A percentile compares a stretch with the other conserved stretches of the same genome.
Evolutionary conservation across 2,797 vertebrate genomes (phyloP).

Genomic region (Acropternis orthonyx): DNA sequence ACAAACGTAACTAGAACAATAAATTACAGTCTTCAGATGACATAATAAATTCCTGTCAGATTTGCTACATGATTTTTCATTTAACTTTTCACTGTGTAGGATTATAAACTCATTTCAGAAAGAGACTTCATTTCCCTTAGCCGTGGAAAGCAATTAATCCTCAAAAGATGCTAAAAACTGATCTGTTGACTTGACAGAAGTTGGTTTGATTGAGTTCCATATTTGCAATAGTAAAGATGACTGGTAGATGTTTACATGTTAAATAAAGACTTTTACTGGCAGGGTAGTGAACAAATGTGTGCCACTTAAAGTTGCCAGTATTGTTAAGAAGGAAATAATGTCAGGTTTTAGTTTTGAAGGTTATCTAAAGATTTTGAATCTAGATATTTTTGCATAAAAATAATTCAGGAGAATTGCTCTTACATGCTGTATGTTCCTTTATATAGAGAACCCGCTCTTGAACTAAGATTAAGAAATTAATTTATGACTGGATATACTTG

Average conservation of each 20-base stretch:
- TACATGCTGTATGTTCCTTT: neutral
- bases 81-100: neutral
- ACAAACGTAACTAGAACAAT: neutral
- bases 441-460: neutral
- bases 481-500: neutral
- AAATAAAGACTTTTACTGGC: neutral
- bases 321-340: neutral
- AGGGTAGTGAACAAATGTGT: neutral
- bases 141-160: slow-evolving; percentile 12
- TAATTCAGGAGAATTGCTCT: neutral
- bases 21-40: neutral
- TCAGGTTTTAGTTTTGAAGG: neutral
- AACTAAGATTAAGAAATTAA: neutral
- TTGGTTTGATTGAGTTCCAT: neutral
- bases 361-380: neutral
- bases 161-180: slow-evolving; percentile 18
- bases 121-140: neutral
- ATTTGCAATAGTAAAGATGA: neutral
- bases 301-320: neutral
- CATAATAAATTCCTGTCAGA: slow-evolving; percentile 15
- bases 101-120: slow-evolving; percentile 23
- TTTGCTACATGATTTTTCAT: slow-evolving; percentile 25
- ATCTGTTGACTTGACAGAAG: neutral
- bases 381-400: neutral
- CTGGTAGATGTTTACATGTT: neutral